phyloP scores from a whole-genome alignment of 2,113 vertebrate genomes.

The Callospermophilus lateralis region DNA sequence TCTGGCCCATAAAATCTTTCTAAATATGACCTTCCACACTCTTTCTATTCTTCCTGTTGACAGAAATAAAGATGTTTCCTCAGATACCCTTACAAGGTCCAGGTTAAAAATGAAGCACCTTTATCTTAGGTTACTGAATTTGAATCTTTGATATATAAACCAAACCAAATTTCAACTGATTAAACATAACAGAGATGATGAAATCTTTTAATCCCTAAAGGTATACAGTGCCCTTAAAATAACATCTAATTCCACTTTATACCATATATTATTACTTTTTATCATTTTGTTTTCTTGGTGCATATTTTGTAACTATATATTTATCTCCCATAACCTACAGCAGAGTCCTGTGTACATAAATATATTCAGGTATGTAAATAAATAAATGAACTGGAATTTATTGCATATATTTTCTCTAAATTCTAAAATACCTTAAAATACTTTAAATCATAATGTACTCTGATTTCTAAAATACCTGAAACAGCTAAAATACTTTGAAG shows the following conservation, averaged over 20 bases:
- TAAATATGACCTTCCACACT: not conserved
- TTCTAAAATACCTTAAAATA: slow-evolving; percentile 21
- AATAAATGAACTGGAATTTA: not conserved
- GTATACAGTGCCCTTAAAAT: not conserved
- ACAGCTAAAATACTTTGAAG: not conserved
- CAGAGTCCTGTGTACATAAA: not conserved
- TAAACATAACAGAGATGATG: not conserved
- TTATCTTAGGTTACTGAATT: not conserved
- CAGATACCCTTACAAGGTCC: not conserved
- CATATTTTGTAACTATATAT: not conserved
- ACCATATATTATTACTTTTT: not conserved
- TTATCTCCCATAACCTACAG: not conserved
- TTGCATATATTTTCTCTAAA: not conserved
- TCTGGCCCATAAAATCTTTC: not conserved
- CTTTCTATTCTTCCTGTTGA: not conserved
- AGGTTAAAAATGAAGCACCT: not conserved
- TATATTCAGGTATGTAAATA: not conserved
- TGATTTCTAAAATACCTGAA: slow-evolving; percentile 14
- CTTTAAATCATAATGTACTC: not conserved
- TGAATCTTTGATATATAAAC: not conserved
- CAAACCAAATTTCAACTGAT: not conserved
- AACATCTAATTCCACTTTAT: not conserved
- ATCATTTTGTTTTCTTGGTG: not conserved
- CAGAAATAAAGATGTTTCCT: not conserved
- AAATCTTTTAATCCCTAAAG: not conserved